Evolutionary conservation across 2,797 vertebrate species (phyloP).

Genomic region (Scolopax bukidnonensis): DNA sequence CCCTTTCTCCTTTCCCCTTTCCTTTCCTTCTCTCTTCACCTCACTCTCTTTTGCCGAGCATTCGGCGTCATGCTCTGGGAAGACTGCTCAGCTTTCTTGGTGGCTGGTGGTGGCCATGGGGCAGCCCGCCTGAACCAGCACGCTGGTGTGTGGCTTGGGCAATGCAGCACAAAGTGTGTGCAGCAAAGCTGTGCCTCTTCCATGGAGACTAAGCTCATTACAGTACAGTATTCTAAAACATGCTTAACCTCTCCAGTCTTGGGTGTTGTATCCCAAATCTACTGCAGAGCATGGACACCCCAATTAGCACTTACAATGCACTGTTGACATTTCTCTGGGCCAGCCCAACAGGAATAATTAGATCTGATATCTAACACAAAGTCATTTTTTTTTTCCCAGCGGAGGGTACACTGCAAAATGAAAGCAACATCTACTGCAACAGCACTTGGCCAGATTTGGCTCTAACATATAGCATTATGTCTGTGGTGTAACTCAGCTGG

Average conservation of each 20-base stretch:
- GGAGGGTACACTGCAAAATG: slow-evolving; percentile 57
- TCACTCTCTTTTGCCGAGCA: background rate
- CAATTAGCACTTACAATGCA: slow-evolving; percentile 75
- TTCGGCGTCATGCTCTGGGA: background rate
- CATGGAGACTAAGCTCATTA: slow-evolving; percentile 75
- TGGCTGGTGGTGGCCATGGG: background rate
- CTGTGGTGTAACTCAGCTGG: background rate
- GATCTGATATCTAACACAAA: slow-evolving; percentile 69
- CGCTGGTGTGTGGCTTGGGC: background rate
- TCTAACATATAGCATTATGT: background rate
- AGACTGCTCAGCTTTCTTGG: background rate
- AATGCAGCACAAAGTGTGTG: background rate
- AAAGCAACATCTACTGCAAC: slow-evolving; percentile 44
- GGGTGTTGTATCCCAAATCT: slow-evolving; percentile 68
- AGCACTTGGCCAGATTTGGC: background rate
- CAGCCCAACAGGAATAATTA: slow-evolving; percentile 75
- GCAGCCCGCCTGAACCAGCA: slow-evolving; percentile 7
- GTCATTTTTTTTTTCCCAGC: slow-evolving; percentile 51
- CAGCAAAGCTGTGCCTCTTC: slow-evolving; percentile 48
- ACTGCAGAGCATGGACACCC: slow-evolving; percentile 70
- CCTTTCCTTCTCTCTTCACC: background rate
- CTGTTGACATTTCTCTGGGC: slow-evolving; percentile 73
- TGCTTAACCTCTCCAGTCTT: slow-evolving; percentile 64
- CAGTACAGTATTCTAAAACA: slow-evolving; percentile 65
- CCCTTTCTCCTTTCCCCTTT: no score